Evolutionary conservation across 2,113 vertebrate species (phyloP), one percentile per base, ranked within the genome.

Genomic region (Anarhynchus alexandrinus): DNA sequence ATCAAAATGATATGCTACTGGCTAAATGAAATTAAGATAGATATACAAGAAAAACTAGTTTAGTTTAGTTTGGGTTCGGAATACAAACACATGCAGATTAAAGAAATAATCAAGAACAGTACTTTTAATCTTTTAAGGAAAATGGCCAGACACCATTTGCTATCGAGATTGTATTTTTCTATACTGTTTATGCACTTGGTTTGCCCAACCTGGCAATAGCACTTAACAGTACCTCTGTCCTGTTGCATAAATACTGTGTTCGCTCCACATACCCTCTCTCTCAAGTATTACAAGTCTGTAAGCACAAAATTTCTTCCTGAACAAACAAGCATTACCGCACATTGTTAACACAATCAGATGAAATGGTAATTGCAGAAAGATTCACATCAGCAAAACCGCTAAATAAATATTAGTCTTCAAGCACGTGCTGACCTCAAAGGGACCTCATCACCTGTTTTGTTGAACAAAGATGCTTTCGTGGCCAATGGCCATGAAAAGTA

Each of bases 391-490:
- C 34, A 79, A 80, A 96, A 61, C 15, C 19, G 20, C 69, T 91
- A 80, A 94, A 91, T 85, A 94, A 88, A 90, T 93, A 89, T 90
- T 91, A 77, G 57, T 91, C 57, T 76, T 94, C 38, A 96, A 91
- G 65, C 43, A 38, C 90, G 42, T 94, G n/a, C 49, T 95, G 91
- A 93, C 93, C 73, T 93, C 81, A 66, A 29, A 86, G 45, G 81
- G 20, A 80, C 42, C 42, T 87, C 89, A 79, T 82, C 54, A 77
- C 49, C 29, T 55, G 40, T 93, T 95, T 80, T 87, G 49, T 77
- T 87, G 66, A 78, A n/a, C 73, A 95, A 86, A 86, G 83, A 93
- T 76, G 22, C 58, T 82, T 93, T 90, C 0, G 0, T 87, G 62
- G 85, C 79, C 86, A 94, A 54, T 89, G 83, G 57, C 62, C 58